Percentiles rank a stretch among this genome's conserved stretches.
phyloP scores from a whole-genome alignment of 2,797 vertebrate genomes.

The Pseudochromis fuscus region DNA sequence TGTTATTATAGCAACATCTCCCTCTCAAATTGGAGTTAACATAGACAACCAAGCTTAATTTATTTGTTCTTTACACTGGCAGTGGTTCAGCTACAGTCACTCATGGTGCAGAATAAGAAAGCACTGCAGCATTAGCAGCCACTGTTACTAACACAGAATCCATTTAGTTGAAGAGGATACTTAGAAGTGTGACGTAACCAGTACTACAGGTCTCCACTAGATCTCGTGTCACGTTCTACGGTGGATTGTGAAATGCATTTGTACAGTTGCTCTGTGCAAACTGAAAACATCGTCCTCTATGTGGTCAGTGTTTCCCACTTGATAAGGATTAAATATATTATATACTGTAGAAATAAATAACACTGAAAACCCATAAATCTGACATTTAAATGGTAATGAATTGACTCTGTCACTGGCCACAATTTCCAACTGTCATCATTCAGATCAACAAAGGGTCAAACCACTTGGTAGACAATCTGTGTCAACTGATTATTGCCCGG shows the following conservation, averaged over 20 bases:
- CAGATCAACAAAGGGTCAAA: conserved; percentile 44
- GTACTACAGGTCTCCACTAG: background rate
- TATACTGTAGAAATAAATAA: background rate
- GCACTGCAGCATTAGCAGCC: too few relatives aligned
- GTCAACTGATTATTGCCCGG: conserved; percentile 31
- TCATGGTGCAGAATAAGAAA: too few relatives aligned
- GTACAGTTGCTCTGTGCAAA: background rate
- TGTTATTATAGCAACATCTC: conserved; percentile 36
- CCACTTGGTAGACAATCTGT: conserved; percentile 29
- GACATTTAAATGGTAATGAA: background rate
- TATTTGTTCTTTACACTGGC: conserved; percentile 11
- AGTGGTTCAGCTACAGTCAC: too few relatives aligned
- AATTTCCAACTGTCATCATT: conserved; percentile 24
- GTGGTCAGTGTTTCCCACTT: background rate
- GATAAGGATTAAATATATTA: too few relatives aligned
- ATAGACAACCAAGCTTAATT: conserved; percentile 24
- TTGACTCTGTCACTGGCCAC: background rate
- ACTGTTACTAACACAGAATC: too few relatives aligned
- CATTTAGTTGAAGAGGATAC: too few relatives aligned
- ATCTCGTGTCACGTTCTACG: background rate
- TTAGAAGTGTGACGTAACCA: too few relatives aligned
- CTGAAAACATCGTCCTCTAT: background rate
- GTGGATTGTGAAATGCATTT: background rate
- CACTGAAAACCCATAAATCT: background rate
- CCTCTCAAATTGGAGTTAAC: conserved; percentile 44